These are phyloP conservation scores for Archivesica marissinica DNA, from an alignment of 1,140 invertebrate genomes.

Conservation along the genomic window DNA sequence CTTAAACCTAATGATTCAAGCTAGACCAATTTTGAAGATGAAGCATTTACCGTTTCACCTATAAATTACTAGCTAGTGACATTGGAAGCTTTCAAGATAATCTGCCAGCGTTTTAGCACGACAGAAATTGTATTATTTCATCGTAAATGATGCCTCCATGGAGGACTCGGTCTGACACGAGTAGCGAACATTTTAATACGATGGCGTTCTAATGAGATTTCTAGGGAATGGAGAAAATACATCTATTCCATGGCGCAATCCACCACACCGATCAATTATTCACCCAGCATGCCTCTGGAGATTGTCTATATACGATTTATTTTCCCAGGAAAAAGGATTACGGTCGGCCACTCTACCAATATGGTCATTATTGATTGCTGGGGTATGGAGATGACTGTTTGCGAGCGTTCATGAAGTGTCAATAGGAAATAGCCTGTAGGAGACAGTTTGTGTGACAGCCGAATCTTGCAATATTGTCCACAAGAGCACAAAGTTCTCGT, in stretches of 20 bases:
- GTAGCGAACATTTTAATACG: conserved; percentile 6
- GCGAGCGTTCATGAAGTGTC: too few species aligned
- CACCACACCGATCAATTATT: conserved; percentile 23
- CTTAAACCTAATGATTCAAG: too few species aligned
- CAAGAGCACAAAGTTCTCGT: too few species aligned
- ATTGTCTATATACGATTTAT: conserved; percentile 43
- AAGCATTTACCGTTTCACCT: too few species aligned
- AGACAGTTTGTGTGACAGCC: too few species aligned
- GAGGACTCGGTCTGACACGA: conserved; percentile 6
- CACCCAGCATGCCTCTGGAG: conserved; percentile 3
- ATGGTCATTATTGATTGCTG: conserved; percentile 12
- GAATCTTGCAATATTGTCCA: too few species aligned
- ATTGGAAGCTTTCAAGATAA: neutral
- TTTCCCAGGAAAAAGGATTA: conserved; percentile 41
- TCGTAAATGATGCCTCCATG: conserved; percentile 21
- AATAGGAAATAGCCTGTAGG: too few species aligned
- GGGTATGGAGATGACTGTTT: conserved; percentile 12
- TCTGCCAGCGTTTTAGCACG: neutral
- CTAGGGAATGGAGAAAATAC: conserved; percentile 1
- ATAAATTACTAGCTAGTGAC: neutral
- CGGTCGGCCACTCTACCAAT: neutral
- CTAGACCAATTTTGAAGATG: too few species aligned
- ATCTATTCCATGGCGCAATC: conserved; percentile 30
- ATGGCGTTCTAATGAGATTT: conserved; percentile 16
- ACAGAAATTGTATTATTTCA: conserved; percentile 29